These are phyloP conservation scores for Pogonocherus hispidulus DNA, from an alignment of 2,888 invertebrate species.

Conservation along the genomic window DNA sequence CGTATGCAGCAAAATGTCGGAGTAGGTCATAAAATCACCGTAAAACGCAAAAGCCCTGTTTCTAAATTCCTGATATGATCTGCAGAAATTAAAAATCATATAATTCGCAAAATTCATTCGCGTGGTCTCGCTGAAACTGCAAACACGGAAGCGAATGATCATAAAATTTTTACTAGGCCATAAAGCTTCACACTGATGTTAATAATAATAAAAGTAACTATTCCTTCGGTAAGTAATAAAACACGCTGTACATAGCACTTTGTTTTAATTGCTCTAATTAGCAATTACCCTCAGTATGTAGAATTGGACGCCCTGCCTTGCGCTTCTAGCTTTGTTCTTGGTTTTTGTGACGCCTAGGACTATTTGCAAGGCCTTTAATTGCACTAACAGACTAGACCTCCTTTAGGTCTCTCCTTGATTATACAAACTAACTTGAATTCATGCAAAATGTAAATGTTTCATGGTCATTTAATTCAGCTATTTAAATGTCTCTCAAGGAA, in stretches of 20 bases:
- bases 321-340: conserved; percentile 47
- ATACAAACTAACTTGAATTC: neutral
- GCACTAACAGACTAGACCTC: neutral
- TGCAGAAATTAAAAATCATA: neutral
- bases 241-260: conserved; percentile 19
- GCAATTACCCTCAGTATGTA: conserved; percentile 37
- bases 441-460: too few relatives aligned
- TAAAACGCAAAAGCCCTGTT: neutral
- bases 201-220: neutral
- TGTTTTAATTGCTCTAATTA: conserved; percentile 41
- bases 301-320: conserved; percentile 43
- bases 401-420: neutral
- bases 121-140: too few relatives aligned
- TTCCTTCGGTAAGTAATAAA: conserved; percentile 24
- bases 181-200: neutral
- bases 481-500: neutral
- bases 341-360: conserved; percentile 37
- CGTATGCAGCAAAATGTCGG: neutral
- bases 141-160: neutral
- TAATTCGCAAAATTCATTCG: too few relatives aligned
- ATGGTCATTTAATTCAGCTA: neutral
- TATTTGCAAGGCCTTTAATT: neutral
- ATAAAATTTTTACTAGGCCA: neutral
- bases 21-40: neutral
- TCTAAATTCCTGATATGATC: too few relatives aligned